Base-by-base conservation (phyloP, 1,140 invertebrate species). In the Diplogasteroides magnus region DNA sequence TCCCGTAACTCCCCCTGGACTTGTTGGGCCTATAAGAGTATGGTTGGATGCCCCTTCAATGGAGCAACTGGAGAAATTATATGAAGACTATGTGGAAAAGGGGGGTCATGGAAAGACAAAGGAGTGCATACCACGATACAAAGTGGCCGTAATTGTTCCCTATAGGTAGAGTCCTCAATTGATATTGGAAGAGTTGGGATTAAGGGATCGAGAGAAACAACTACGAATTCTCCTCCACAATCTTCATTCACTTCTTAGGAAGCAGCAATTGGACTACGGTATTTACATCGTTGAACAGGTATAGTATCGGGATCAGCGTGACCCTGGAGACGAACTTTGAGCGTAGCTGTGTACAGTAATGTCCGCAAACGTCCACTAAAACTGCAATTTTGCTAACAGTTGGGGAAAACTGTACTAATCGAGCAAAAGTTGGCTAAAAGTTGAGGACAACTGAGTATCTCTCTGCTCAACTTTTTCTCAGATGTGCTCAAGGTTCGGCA, bases 231-330 rank as follows among this genome's bases (percentile, higher is more conserved):
- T 82, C 31, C 80, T 82, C 15, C 80, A 82, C 64, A 82, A 82
- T 64, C 67, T 82, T 48, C 80, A 83, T 61, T 76, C 74, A 6
- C 31, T 83, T 23, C 73, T 82, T 2, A 26, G 19, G 29, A 82
- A 82, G 68, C 80, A 82, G 68, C 80, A 90, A 78, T 86, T 97
- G 25, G 90, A 94, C 79, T 97, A 97, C 85, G 86, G 88, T 67
- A 92, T 98, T 77, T 92, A 91, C 85, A 88, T 98, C 0, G 87
- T 96, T 6, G 93, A 97, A 84, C 37, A 48, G 37, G 37, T 48
- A 48, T n/a, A n/a, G n/a, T n/a, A n/a, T n/a, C n/a, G n/a, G n/a
- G n/a, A n/a, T n/a, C n/a, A n/a, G n/a, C n/a, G n/a, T n/a, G n/a
- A n/a, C n/a, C n/a, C n/a, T n/a, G n/a, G n/a, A n/a, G n/a, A n/a